Base-by-base conservation (phyloP, 2,113 vertebrate genomes). In the Lophura nycthemera region DNA sequence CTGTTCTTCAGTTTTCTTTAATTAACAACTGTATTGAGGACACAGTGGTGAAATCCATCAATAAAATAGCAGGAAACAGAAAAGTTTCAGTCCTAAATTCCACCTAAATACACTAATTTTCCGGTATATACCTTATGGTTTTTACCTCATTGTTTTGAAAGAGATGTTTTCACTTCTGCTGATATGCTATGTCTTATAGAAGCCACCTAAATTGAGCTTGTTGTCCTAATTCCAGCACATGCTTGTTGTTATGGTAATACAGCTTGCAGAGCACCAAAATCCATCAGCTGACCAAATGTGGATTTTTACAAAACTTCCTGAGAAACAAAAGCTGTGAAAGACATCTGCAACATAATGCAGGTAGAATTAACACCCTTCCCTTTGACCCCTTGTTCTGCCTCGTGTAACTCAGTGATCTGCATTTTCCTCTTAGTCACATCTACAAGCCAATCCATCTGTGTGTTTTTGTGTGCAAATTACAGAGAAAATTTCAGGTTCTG, bases 91-190 rank as follows among this genome's bases (percentile, higher is more conserved):
- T 60, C 69, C 86, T 92, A 86, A 94, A 94, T 91, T 95, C 70
- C 76, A 7, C n/a, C 78, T 88, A 83, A 94, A 71, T 93, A 76
- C 66, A 63, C 89, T 91, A 84, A 94, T 92, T 94, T 94, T 90
- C 95, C 42, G 40, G 92, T 91, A 93, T 93, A 93, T 87, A 89
- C 92, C 78, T 93, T 87, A 78, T 94, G 83, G 89, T 95, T 95
- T 92, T 89, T 92, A 84, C 89, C 63, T 90, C 93, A 92, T 92
- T 96, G 84, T 94, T 93, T 84, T 69, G 80, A 52, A 71, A 67
- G 76, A 72, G 76, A 69, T 79, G 29, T 32, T 18, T 57, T 18
- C 2, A 83, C 81, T 86, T 67, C 52, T 79, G 57, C 70, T 94
- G 61, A 8, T 60, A 25, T 3, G 29, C 48, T 2, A 3, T 0